phyloP scores from a whole-genome alignment of 2,888 invertebrate genomes.

The Molanna angustata region DNA sequence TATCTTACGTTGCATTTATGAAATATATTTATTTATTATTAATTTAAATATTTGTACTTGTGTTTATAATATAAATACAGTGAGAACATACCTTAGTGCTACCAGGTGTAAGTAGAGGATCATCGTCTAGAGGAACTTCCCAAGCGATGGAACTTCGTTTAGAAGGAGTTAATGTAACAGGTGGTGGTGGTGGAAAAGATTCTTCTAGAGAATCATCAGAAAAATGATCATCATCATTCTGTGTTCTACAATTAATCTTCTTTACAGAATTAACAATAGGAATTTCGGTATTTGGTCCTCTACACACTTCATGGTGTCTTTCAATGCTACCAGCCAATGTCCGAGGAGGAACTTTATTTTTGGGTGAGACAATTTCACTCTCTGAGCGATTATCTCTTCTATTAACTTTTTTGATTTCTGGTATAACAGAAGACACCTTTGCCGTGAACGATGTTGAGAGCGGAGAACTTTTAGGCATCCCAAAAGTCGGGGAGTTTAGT shows the following conservation, averaged over 20 bases:
- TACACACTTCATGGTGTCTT: slow-evolving; percentile 76
- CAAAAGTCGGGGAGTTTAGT: slow-evolving; percentile 49
- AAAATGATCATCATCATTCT: slow-evolving; percentile 63
- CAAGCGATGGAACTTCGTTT: slow-evolving; percentile 83
- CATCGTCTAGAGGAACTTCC: slow-evolving; percentile 80
- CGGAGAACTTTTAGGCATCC: slow-evolving; percentile 44
- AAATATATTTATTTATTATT: too few species aligned
- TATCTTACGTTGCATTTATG: too few species aligned
- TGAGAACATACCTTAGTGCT: slow-evolving; percentile 68
- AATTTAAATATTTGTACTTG: too few species aligned
- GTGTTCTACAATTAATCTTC: slow-evolving; percentile 20
- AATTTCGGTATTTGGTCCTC: slow-evolving; percentile 53
- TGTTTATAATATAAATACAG: too few species aligned
- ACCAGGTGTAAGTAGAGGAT: slow-evolving; percentile 67
- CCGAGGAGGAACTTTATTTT: slow-evolving; percentile 62
- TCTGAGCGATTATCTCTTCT: slow-evolving; percentile 44
- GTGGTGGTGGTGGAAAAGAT: slow-evolving; percentile 61
- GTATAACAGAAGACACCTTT: slow-evolving; percentile 12
- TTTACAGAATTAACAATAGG: slow-evolving; percentile 28
- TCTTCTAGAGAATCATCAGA: slow-evolving; percentile 85
- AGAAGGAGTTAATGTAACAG: slow-evolving; percentile 56
- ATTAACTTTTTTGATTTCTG: slow-evolving; percentile 36
- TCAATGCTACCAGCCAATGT: slow-evolving; percentile 70
- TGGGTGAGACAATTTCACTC: slow-evolving; percentile 47
- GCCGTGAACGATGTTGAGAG: slow-evolving; percentile 26